These are phyloP conservation scores for Argyra leucocephala DNA, from an alignment of 2,888 invertebrate genomes.

Conservation along the genomic window DNA sequence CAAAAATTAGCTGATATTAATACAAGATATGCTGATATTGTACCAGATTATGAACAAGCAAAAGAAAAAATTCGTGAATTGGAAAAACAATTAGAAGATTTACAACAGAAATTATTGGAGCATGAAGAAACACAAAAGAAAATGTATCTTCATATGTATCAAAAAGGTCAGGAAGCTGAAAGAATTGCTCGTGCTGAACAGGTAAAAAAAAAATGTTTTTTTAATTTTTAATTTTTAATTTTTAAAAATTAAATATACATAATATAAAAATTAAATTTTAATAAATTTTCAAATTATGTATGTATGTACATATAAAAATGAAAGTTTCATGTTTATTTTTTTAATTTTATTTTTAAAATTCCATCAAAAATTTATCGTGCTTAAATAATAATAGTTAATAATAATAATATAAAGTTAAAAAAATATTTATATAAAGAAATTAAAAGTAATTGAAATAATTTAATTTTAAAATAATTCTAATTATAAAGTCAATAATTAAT, in stretches of 20 bases:
- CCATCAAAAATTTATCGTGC: too few species aligned
- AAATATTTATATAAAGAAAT: too few species aligned
- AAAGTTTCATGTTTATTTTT: too few species aligned
- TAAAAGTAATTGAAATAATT: too few species aligned
- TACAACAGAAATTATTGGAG: conserved; percentile 57
- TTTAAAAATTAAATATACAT: neutral
- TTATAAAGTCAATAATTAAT: too few species aligned
- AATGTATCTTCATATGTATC: conserved; percentile 73
- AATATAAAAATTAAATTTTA: too few species aligned
- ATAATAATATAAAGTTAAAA: too few species aligned
- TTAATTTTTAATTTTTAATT: conserved; percentile 14
- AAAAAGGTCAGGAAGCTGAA: conserved; percentile 72
- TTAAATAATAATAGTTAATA: too few species aligned
- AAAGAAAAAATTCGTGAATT: conserved; percentile 60
- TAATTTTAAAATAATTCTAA: too few species aligned
- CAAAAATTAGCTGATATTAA: conserved; percentile 66
- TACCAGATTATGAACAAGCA: conserved; percentile 65
- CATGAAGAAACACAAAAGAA: conserved; percentile 65
- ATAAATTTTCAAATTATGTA: too few species aligned
- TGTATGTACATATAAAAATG: too few species aligned
- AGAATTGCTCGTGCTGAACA: conserved; percentile 59
- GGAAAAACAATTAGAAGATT: conserved; percentile 62
- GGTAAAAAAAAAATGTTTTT: conserved; percentile 45
- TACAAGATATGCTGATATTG: conserved; percentile 65
- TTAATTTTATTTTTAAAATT: too few species aligned